Evolutionary conservation across 2,113 vertebrate species (phyloP).

Genomic region (Leptodactylus fuscus): DNA sequence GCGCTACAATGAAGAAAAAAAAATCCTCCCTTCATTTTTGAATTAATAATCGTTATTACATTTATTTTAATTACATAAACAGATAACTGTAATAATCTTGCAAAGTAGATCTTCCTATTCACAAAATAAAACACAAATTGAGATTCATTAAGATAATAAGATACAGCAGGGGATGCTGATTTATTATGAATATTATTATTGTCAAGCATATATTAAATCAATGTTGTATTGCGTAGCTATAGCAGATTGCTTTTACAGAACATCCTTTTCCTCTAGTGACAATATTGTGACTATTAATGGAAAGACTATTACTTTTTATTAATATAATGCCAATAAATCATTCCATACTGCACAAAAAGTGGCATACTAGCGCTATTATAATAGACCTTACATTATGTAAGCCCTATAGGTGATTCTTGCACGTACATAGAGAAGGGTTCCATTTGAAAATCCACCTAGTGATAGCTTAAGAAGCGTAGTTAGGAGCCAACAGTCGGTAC

Average conservation of each 20-base stretch:
- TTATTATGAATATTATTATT: conserved; percentile 56
- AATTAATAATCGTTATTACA: conserved; percentile 52
- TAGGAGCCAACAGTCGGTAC: no score
- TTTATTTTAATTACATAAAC: conserved; percentile 54
- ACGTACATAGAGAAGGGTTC: no score
- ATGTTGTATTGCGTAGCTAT: conserved; percentile 18
- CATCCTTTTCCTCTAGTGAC: not conserved
- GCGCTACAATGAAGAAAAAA: not conserved
- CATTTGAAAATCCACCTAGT: no score
- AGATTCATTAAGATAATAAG: conserved; percentile 59
- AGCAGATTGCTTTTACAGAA: conserved; percentile 9
- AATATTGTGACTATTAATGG: not conserved
- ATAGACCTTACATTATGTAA: no score
- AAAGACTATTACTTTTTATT: not conserved
- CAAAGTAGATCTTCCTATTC: conserved; percentile 49
- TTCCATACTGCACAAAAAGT: not conserved
- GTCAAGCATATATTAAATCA: conserved; percentile 48
- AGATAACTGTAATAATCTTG: conserved; percentile 49
- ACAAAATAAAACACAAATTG: conserved; percentile 51
- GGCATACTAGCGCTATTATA: not conserved
- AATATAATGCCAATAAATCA: not conserved
- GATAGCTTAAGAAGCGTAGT: no score
- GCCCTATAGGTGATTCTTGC: no score
- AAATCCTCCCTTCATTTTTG: not conserved
- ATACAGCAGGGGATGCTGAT: conserved; percentile 57